Percentiles rank a stretch among this genome's conserved stretches.
Evolutionary conservation across 2,113 vertebrate genomes (phyloP).

Genomic region (Heloderma charlesbogerti): DNA sequence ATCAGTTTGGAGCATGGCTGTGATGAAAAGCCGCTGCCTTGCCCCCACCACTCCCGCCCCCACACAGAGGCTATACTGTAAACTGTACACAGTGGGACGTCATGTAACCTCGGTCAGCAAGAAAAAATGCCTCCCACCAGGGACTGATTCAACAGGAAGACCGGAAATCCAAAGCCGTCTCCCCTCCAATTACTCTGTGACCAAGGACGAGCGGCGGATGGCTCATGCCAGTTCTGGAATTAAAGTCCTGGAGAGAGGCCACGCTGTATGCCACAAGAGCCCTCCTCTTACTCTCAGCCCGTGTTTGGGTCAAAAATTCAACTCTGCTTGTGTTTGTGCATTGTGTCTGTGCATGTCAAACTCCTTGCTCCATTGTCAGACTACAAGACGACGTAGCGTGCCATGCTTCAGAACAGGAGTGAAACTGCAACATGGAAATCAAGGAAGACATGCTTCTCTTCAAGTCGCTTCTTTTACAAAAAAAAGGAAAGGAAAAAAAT

Average conservation of each 20-base stretch:
- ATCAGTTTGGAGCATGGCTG: accelerated
- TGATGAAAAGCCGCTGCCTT: neutral
- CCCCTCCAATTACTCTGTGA: slow-evolving; percentile 45
- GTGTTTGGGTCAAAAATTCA: slow-evolving; percentile 63
- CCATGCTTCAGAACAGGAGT: slow-evolving; percentile 35
- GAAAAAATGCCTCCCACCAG: slow-evolving; percentile 62
- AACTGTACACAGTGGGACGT: neutral
- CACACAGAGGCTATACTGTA: neutral
- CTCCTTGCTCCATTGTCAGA: slow-evolving; percentile 46
- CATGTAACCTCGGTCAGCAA: neutral
- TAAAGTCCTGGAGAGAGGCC: slow-evolving; percentile 44
- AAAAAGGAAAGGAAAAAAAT: neutral
- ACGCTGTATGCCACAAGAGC: slow-evolving; percentile 36
- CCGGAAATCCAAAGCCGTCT: slow-evolving; percentile 71
- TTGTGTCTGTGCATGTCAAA: slow-evolving; percentile 36
- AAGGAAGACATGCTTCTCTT: slow-evolving; percentile 34
- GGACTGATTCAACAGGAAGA: slow-evolving; percentile 68
- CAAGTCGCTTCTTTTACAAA: slow-evolving; percentile 3
- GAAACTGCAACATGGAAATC: neutral
- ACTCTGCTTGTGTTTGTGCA: slow-evolving; percentile 32
- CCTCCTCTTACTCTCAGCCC: slow-evolving; percentile 60
- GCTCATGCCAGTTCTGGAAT: slow-evolving; percentile 61
- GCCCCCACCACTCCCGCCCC: neutral
- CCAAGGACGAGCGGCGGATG: slow-evolving; percentile 29
- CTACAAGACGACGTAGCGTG: slow-evolving; percentile 28